phyloP scores from a whole-genome alignment of 2,888 invertebrate genomes.

The Cremastinae sp. region DNA sequence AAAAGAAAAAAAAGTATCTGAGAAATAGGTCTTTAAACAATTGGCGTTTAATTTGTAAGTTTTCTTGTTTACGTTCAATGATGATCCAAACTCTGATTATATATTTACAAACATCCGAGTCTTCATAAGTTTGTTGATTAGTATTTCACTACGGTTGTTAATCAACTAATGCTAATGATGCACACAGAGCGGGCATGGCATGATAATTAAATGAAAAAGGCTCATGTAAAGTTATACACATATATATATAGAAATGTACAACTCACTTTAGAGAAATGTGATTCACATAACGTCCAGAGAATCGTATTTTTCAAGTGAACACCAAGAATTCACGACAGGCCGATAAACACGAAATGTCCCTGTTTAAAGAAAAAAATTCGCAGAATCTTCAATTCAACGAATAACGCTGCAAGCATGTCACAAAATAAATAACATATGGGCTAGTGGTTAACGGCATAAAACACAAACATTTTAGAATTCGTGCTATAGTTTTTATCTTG shows the following conservation, averaged over 20 bases:
- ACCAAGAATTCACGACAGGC: conserved; percentile 27
- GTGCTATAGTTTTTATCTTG: conserved; percentile 73
- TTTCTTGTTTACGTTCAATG: conserved; percentile 14
- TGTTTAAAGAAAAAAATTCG: conserved; percentile 17
- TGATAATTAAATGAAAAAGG: conserved; percentile 15
- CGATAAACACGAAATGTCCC: conserved; percentile 35
- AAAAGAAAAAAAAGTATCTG: neutral
- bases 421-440: conserved; percentile 48
- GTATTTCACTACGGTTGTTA: neutral
- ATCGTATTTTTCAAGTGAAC: conserved; percentile 45
- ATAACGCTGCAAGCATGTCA: conserved; percentile 39
- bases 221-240: conserved; percentile 3
- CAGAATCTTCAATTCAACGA: conserved; percentile 35
- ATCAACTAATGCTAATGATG: conserved; percentile 4
- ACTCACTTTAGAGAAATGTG: conserved; percentile 38
- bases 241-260: conserved; percentile 27
- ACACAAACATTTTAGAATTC: conserved; percentile 66
- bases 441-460: conserved; percentile 56
- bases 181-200: conserved; percentile 13
- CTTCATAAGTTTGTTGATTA: conserved; percentile 6
- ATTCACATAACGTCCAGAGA: conserved; percentile 37
- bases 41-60: conserved; percentile 31
- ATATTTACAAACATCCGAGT: conserved; percentile 33
- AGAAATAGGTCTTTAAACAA: neutral
- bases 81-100: conserved; percentile 14